Evolutionary conservation across 1,140 invertebrate species (phyloP), one percentile per base, ranked within the genome.

Genomic region (Drosophila quadrilineata): DNA sequence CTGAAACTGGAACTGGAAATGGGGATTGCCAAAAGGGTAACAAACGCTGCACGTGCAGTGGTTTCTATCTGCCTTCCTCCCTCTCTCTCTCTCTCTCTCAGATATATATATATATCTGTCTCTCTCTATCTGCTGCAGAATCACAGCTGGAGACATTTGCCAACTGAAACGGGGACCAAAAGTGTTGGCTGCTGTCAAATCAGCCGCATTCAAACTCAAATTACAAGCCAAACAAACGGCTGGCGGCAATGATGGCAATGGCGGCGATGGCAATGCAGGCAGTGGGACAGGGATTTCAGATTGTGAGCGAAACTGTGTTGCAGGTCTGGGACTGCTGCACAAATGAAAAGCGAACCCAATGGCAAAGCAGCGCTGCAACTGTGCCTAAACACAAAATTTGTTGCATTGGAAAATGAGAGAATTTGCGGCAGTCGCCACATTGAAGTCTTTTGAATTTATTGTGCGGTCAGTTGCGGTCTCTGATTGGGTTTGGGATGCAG

Each of bases 171-270:
- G 33, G 48, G 58, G 40, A 46, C 60, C 26, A 60, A 69, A 65
- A 84, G 77, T 84, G 70, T 84, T 76, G 79, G 48, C 74, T 59
- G 79, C 79, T 82, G 71, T 84, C 79, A 79, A 84, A 84, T 85
- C 79, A 84, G 79, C 50, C 67, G 79, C 74, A 77, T 85, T 85
- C 75, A 79, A 85, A 85, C 74, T 84, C 79, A 85, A 85, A 85
- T 85, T 85, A 85, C 74, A 70, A 54, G 53, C 70, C 66, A 66
- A 70, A 64, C 73, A 70, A 65, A 68, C 41, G 62, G 63, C 63
- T 46, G 57, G 46, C 45, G 53, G 53, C 53, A 45, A n/a, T n/a
- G n/a, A n/a, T n/a, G n/a, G n/a, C n/a, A n/a, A n/a, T n/a, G n/a
- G n/a, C n/a, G n/a, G n/a, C n/a, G n/a, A n/a, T n/a, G n/a, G n/a